A percentile compares a stretch with the other conserved stretches of the same genome.
Evolutionary conservation across 2,888 invertebrate genomes (phyloP).

Genomic region (Lumbricus terrestris): DNA sequence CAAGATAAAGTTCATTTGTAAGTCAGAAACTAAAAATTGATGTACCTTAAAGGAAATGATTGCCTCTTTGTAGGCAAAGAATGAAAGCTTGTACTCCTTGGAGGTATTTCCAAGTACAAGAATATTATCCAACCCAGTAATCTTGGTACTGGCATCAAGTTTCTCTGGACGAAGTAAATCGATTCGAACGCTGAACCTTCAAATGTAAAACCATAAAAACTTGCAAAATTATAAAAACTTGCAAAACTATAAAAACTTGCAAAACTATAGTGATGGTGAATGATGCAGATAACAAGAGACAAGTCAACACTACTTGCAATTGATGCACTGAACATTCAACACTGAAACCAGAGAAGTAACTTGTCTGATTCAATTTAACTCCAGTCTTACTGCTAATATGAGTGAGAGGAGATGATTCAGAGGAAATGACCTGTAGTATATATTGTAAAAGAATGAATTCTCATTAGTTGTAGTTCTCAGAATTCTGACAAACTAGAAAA

Average conservation of each 20-base stretch:
- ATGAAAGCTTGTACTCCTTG: constrained; percentile 57
- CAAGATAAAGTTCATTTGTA: neutral
- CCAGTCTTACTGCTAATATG: neutral
- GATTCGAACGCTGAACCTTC: neutral
- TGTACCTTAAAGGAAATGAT: constrained; percentile 52
- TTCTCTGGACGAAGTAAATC: neutral
- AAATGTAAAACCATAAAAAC: too few species aligned
- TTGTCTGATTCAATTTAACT: neutral
- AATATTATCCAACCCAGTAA: constrained; percentile 58
- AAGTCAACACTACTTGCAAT: neutral
- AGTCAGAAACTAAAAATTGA: neutral
- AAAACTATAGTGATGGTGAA: neutral
- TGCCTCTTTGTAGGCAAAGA: constrained; percentile 58
- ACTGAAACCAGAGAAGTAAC: neutral
- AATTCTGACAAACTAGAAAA: neutral
- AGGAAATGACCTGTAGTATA: neutral
- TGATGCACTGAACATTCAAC: neutral
- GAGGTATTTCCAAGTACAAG: constrained; percentile 58
- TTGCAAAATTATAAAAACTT: neutral
- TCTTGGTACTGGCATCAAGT: constrained; percentile 46
- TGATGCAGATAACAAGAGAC: neutral
- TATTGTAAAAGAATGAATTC: neutral
- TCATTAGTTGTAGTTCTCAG: neutral
- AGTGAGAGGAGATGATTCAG: neutral
- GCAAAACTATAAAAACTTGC: neutral